Base-by-base conservation (phyloP, 2,797 vertebrate genomes). In the Botia almorhae region DNA sequence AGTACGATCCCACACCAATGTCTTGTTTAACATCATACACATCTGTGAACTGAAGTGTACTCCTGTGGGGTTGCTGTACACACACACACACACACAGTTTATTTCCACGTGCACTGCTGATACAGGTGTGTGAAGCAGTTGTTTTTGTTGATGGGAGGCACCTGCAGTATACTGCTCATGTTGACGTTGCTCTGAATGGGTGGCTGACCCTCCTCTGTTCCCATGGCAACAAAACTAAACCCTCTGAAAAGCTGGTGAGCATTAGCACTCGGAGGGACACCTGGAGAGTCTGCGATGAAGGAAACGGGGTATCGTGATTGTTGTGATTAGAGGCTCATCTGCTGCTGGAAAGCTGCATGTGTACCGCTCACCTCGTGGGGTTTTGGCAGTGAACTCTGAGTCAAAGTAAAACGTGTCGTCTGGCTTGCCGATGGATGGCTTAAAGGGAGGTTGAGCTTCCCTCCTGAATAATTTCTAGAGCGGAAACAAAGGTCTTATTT, bases 331-430 rank as follows among this genome's bases (percentile, higher is more conserved):
- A 78, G 16, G 21, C 3, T 12, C 16, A 10, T n/a, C 2, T 16
- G n/a, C 3, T 33, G 33, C 4, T 33, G 33, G 23, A 33, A 33
- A 33, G 2, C 4, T 77, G 5, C 56, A 58, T 36, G 10, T 33
- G 33, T 39, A 64, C 39, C 61, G 16, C 82, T 91, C 91, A 96
- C 96, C 96, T 94, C 95, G 94, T 82, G 96, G 96, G 81, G 95
- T 96, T 92, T 96, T 96, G 87, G 95, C 94, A 68, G 95, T 96
- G 90, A 96, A 96, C 84, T 96, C 95, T 19, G 93, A 88, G 88
- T 96, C 96, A 89, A 96, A 96, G 93, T 96, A 96, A 89, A 96
- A 91, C 0, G 95, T 96, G 87, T 96, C 95, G 77, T 96, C 95
- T 73, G 94, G 93, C 80, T 94, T 94, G 61, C 94, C 93, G 65